Conservation (phyloP, 92 coral and sea anemone genomes). For the Blastomussa wellsi region DNA sequence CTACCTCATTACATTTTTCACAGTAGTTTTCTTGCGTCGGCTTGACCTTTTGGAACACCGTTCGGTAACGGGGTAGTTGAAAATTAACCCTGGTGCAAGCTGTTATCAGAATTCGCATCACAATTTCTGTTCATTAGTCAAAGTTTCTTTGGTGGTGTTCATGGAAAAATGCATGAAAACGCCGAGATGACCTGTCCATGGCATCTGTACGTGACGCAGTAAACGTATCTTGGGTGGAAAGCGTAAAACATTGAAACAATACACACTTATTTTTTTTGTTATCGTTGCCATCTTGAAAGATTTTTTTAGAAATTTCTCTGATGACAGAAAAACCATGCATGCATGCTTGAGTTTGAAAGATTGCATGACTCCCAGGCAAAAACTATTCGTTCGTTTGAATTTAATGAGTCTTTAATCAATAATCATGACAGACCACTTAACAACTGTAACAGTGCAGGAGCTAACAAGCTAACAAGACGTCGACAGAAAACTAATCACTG, state of each 20-base stretch:
- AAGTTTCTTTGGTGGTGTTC: neutral
- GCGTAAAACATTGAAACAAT: neutral
- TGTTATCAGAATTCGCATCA: too few relatives aligned
- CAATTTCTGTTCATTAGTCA: too few relatives aligned
- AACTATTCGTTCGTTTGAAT: neutral
- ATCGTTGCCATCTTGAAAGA: neutral
- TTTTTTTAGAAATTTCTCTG: neutral
- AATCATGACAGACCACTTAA: conserved; percentile 2
- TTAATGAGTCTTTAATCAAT: neutral
- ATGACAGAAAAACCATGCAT: neutral
- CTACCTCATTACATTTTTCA: too few relatives aligned
- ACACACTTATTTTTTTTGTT: neutral
- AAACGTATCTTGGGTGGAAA: neutral
- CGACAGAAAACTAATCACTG: neutral
- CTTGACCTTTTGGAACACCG: too few relatives aligned
- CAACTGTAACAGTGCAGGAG: neutral
- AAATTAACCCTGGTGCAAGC: too few relatives aligned
- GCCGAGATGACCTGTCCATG: neutral
- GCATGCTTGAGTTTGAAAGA: neutral
- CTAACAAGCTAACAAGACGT: conserved; percentile 15
- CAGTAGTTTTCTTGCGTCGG: too few relatives aligned
- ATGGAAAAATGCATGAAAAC: neutral
- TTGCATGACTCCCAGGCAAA: neutral
- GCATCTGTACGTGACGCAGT: conserved; percentile 10
- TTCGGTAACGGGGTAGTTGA: too few relatives aligned